Percentiles rank a stretch among this genome's conserved stretches.
phyloP scores from a whole-genome alignment of 2,888 invertebrate species.

The Brenthis ino region DNA sequence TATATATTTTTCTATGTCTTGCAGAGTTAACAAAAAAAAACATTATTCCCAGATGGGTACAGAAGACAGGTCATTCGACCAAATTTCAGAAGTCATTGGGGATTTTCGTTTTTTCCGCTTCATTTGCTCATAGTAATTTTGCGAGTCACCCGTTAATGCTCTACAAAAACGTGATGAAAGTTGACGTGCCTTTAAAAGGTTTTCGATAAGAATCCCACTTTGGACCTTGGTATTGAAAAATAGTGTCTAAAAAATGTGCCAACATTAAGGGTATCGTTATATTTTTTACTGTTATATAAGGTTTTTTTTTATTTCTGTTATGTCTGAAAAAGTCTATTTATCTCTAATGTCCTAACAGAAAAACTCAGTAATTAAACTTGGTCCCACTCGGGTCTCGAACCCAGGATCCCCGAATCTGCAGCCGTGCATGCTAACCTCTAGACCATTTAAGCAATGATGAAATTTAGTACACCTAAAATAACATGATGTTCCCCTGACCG shows the following conservation, averaged over 20 bases:
- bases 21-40: not conserved
- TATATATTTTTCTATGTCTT: not conserved
- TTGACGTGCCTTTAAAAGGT: constrained; percentile 26
- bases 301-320: too few species aligned
- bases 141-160: constrained; percentile 30
- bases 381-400: too few species aligned
- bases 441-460: too few species aligned
- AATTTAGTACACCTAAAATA: too few species aligned
- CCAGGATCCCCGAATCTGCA: too few species aligned
- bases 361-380: too few species aligned
- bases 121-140: constrained; percentile 25
- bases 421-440: too few species aligned
- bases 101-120: constrained; percentile 25
- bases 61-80: constrained; percentile 12
- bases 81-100: constrained; percentile 9
- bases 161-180: constrained; percentile 27
- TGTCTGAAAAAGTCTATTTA: too few species aligned
- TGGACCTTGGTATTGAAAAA: constrained; percentile 3
- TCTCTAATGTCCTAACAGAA: too few species aligned
- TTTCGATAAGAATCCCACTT: constrained; percentile 13
- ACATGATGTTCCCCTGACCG: too few species aligned
- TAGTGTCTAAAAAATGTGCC: not conserved
- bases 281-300: too few species aligned
- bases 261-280: not conserved
- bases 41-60: not conserved